These are phyloP conservation scores for Cryptophagus acutangulus DNA, from an alignment of 2,888 invertebrate genomes.

Conservation along the genomic window DNA sequence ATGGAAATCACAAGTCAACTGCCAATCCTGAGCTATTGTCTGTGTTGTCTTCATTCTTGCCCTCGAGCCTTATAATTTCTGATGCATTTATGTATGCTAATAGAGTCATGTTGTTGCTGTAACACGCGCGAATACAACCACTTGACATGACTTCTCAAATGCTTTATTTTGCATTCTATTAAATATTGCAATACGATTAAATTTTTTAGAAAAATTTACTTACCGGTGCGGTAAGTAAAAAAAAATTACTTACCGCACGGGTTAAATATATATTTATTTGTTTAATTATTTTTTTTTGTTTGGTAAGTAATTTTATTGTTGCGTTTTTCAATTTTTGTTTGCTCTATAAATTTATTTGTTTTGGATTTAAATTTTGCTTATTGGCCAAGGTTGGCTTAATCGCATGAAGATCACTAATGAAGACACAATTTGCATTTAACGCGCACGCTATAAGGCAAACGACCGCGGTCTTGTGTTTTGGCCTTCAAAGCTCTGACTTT, in stretches of 20 bases:
- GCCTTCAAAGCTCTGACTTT: conserved; percentile 1
- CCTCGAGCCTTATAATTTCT: conserved; percentile 30
- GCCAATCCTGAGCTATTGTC: conserved; percentile 34
- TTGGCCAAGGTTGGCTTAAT: no score
- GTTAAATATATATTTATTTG: no score
- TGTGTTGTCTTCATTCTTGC: conserved; percentile 29
- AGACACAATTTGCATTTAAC: conserved; percentile 35
- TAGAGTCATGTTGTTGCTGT: conserved; percentile 33
- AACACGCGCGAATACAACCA: conserved; percentile 35
- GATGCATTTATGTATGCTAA: conserved; percentile 37
- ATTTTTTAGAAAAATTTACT: no score
- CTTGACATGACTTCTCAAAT: conserved; percentile 19
- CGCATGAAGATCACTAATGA: conserved; percentile 34
- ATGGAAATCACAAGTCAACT: conserved; percentile 33
- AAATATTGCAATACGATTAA: no score
- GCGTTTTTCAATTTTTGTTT: no score
- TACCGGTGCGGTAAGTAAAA: no score
- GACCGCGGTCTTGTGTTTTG: conserved; percentile 19
- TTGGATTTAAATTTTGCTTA: no score
- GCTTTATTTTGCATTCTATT: conserved; percentile 13
- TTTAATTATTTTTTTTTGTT: no score
- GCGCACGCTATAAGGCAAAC: conserved; percentile 33
- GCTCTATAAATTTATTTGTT: no score
- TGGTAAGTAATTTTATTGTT: no score
- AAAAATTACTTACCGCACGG: no score